These are phyloP conservation scores for Triops cancriformis DNA, from an alignment of 1,140 invertebrate genomes.

Conservation along the genomic window DNA sequence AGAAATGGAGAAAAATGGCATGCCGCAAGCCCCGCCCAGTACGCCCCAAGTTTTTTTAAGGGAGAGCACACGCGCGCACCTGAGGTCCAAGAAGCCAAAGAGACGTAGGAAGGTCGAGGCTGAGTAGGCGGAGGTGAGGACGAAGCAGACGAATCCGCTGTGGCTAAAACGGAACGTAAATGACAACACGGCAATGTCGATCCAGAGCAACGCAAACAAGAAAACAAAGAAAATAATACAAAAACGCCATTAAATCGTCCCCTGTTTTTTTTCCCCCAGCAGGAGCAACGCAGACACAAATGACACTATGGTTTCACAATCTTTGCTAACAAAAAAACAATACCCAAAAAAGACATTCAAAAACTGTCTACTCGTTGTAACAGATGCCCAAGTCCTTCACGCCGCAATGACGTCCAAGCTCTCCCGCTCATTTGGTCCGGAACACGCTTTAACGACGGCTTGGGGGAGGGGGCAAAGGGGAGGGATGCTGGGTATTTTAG, in stretches of 20 bases:
- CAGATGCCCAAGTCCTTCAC: not conserved
- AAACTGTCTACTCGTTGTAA: not conserved
- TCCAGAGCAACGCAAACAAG: not conserved
- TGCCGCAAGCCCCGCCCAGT: constrained; percentile 7
- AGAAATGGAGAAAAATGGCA: not conserved
- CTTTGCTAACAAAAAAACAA: not conserved
- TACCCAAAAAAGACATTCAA: not conserved
- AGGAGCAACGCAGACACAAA: not conserved
- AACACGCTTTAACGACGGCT: not conserved
- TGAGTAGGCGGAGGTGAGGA: constrained; percentile 12
- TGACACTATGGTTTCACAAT: not conserved
- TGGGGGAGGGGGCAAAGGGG: not conserved
- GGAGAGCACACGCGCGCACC: constrained; percentile 1
- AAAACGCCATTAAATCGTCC: not conserved
- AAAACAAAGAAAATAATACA: not conserved
- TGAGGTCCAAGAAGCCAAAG: constrained; percentile 12
- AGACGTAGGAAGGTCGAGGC: constrained; percentile 12
- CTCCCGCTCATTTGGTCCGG: not conserved
- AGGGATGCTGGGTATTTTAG: not conserved
- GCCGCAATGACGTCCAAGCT: not conserved
- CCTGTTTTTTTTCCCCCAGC: too few species aligned
- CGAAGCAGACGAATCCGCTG: constrained; percentile 12
- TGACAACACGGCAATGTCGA: not conserved
- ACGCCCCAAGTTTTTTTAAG: not conserved
- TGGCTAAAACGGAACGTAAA: not conserved